Evolutionary conservation across 1,140 invertebrate genomes (phyloP).

Genomic region (Bombus cullumanus): DNA sequence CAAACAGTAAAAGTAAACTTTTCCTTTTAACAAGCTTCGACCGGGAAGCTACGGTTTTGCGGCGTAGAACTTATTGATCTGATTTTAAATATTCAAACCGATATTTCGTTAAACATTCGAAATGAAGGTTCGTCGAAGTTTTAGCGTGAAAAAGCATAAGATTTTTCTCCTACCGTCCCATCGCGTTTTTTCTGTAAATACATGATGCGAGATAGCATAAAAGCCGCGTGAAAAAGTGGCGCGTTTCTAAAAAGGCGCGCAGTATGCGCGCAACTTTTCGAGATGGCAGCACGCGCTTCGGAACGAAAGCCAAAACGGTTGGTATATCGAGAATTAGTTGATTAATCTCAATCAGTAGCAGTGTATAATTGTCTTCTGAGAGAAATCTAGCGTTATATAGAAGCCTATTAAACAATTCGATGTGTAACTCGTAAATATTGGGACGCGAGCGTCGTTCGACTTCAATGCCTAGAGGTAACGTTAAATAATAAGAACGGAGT

Average conservation of each 20-base stretch:
- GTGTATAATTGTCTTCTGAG: conserved; percentile 44
- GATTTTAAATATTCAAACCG: not conserved
- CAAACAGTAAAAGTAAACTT: not conserved
- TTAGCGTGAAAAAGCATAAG: not conserved
- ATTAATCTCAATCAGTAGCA: conserved; percentile 44
- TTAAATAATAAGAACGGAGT: conserved; percentile 40
- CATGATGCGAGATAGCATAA: not conserved
- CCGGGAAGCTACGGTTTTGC: not conserved
- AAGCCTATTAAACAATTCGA: conserved; percentile 67
- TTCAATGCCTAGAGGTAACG: conserved; percentile 28
- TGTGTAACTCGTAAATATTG: conserved; percentile 76
- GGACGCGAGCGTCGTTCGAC: conserved; percentile 33
- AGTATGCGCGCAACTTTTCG: too few relatives aligned
- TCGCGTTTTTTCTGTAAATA: conserved; percentile 58
- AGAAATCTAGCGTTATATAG: conserved; percentile 60
- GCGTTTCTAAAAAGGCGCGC: too few relatives aligned
- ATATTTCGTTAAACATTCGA: not conserved
- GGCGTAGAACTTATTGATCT: not conserved
- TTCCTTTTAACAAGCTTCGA: not conserved
- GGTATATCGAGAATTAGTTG: conserved; percentile 14
- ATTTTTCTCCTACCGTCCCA: conserved; percentile 62
- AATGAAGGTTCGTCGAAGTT: not conserved
- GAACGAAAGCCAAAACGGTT: not conserved
- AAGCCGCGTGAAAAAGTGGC: not conserved
- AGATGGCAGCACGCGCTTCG: not conserved